Percentiles rank a stretch among this genome's conserved stretches.
Evolutionary conservation across 2,888 invertebrate genomes (phyloP).

Genomic region (Bellardia pandia): DNA sequence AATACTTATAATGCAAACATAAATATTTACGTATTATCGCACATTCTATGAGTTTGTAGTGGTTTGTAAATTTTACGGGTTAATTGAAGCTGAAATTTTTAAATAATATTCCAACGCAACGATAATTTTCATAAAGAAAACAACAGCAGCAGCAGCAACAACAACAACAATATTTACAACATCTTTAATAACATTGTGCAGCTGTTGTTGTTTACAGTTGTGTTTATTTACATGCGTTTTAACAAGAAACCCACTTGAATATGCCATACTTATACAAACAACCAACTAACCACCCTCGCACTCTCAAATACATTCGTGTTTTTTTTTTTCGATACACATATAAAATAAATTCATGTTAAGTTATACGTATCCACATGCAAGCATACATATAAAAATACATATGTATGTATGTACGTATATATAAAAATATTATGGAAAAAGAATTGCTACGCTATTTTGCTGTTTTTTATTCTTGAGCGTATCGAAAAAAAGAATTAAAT

Average conservation of each 20-base stretch:
- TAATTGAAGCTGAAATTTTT: slow-evolving; percentile 71
- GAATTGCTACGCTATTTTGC: slow-evolving; percentile 6
- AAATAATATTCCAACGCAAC: slow-evolving; percentile 51
- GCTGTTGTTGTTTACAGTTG: slow-evolving; percentile 64
- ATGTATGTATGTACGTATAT: background rate
- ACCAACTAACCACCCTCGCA: slow-evolving; percentile 11
- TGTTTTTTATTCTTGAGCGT: background rate
- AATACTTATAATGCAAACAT: slow-evolving; percentile 41
- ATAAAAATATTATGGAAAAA: slow-evolving; percentile 10
- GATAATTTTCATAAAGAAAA: slow-evolving; percentile 55
- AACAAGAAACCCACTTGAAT: slow-evolving; percentile 48
- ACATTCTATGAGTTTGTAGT: slow-evolving; percentile 53
- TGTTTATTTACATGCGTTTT: slow-evolving; percentile 57
- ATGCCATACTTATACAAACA: background rate
- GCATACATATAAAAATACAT: slow-evolving; percentile 1
- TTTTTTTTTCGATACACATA: background rate
- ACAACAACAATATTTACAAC: slow-evolving; percentile 42
- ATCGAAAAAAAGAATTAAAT: background rate
- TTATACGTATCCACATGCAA: background rate
- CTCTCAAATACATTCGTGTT: background rate
- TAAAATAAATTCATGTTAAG: background rate
- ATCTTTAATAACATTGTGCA: slow-evolving; percentile 57
- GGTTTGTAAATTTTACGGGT: slow-evolving; percentile 67
- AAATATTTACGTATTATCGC: slow-evolving; percentile 71
- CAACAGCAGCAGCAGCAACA: slow-evolving; percentile 32